Base-by-base conservation (phyloP, 2,113 vertebrate species). In the Symphodus melops region DNA sequence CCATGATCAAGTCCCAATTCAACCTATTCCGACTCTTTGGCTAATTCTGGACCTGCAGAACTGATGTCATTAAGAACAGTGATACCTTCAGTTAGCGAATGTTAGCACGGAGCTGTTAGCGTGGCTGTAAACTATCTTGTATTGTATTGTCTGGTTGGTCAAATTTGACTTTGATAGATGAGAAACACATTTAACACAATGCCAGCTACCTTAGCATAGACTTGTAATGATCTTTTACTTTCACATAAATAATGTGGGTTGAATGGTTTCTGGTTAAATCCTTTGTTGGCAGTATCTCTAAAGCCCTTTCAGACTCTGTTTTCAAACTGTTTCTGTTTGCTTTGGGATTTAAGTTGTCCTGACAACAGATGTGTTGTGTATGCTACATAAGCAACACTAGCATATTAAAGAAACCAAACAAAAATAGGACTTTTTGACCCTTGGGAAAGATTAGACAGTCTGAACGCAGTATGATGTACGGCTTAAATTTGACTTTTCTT, bases 351-450 rank as follows among this genome's bases (percentile, higher is more conserved):
- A 57, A 19, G 54, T 66, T 54, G 58, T 39, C 72, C 19, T 67
- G 55, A 80, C 65, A 68, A 51, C 68, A 64, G 36, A 59, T 62
- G 6, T 71, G 17, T n/a, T 74, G 55, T 56, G 61, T 62, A 37
- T 13, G 51, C 37, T 3, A 28, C 59, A 46, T 36, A 84, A 79
- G 25, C 52, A 66, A 16, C 37, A 1, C 28, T 49, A 54, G 68
- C 57, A 67, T 75, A 69, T 67, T 57, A 10, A 66, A 67, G 16
- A 19, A 39, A 28, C 16, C 51, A 49, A 72, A 77, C 56, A 80
- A 72, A 41, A 68, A 80, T 2, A 56, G 39, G 25, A 60, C 48
- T 63, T 55, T 21, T 25, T 58, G 61, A 57, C 19, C 70, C 63
- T 63, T 21, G 23, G 54, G 73, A 33, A 7, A n/a, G 72, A 83